phyloP scores from a whole-genome alignment of 1,140 invertebrate genomes.

The Lethrus apterus region DNA sequence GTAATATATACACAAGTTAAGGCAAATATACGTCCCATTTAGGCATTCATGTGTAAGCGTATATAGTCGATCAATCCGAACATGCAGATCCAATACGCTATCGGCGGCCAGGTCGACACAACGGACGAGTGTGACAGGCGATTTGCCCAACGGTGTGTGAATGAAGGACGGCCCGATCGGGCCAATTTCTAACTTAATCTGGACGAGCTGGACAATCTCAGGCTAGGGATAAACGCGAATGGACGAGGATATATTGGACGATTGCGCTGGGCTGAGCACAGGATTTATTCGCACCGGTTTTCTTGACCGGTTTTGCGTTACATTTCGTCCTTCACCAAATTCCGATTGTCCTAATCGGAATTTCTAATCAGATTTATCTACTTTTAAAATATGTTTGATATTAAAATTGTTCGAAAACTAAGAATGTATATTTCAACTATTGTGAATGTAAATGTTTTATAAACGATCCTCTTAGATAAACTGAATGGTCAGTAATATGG shows the following conservation, averaged over 20 bases:
- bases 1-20: too few relatives aligned
- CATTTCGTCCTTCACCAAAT: too few relatives aligned
- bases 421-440: too few relatives aligned
- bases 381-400: too few relatives aligned
- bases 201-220: constrained; percentile 38
- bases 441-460: too few relatives aligned
- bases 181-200: constrained; percentile 39
- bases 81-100: constrained; percentile 24
- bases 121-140: constrained; percentile 34
- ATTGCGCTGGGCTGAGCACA: constrained; percentile 25
- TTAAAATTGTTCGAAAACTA: too few relatives aligned
- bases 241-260: constrained; percentile 34
- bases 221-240: constrained; percentile 25
- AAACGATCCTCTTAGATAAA: too few relatives aligned
- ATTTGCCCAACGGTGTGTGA: constrained; percentile 39
- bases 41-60: constrained; percentile 10
- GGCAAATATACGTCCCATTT: constrained; percentile 10
- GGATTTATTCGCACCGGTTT: constrained; percentile 24
- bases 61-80: constrained; percentile 19
- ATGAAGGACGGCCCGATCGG: constrained; percentile 38
- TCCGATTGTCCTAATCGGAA: too few relatives aligned
- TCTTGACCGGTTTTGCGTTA: constrained; percentile 8
- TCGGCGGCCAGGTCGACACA: constrained; percentile 23
- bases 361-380: too few relatives aligned
- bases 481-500: too few relatives aligned